phyloP scores from a whole-genome alignment of 2,797 vertebrate species.

The Hyperoplus lanceolatus region DNA sequence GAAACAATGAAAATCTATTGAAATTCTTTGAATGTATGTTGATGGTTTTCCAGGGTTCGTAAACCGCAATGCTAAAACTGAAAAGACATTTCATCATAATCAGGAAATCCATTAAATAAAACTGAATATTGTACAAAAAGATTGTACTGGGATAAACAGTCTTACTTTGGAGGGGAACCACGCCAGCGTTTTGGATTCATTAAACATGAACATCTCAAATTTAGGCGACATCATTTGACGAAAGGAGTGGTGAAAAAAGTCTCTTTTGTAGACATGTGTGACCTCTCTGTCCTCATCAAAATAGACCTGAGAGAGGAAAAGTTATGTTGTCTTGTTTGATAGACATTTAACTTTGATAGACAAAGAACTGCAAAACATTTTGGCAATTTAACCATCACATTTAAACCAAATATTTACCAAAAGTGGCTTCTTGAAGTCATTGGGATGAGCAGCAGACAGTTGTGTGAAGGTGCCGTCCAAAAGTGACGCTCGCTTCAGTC shows the following conservation, averaged over 20 bases:
- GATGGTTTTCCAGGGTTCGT: not conserved
- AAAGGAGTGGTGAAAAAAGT: slow-evolving; percentile 93
- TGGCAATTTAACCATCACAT: not conserved
- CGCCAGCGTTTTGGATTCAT: slow-evolving; percentile 89
- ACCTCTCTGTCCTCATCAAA: slow-evolving; percentile 57
- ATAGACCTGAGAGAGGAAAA: slow-evolving; percentile 65
- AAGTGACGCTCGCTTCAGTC: slow-evolving; percentile 66
- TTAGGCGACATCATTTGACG: slow-evolving; percentile 85
- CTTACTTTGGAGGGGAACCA: slow-evolving; percentile 94
- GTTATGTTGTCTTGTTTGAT: not conserved
- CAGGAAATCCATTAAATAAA: not conserved
- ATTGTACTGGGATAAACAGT: not conserved
- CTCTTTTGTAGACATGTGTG: slow-evolving; percentile 88
- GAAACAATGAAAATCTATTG: not conserved
- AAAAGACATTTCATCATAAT: accelerated
- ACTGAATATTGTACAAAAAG: not conserved
- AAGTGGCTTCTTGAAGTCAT: slow-evolving; percentile 55
- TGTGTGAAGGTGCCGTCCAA: slow-evolving; percentile 68
- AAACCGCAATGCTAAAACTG: not conserved
- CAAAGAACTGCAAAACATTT: not conserved
- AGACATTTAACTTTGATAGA: not conserved
- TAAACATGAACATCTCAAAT: slow-evolving; percentile 90
- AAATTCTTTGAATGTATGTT: not conserved
- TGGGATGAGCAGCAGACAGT: slow-evolving; percentile 31
- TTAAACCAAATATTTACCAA: slow-evolving; percentile 53